These are phyloP conservation scores for Microplitis deprimator DNA, from an alignment of 2,888 invertebrate species.

Conservation along the genomic window DNA sequence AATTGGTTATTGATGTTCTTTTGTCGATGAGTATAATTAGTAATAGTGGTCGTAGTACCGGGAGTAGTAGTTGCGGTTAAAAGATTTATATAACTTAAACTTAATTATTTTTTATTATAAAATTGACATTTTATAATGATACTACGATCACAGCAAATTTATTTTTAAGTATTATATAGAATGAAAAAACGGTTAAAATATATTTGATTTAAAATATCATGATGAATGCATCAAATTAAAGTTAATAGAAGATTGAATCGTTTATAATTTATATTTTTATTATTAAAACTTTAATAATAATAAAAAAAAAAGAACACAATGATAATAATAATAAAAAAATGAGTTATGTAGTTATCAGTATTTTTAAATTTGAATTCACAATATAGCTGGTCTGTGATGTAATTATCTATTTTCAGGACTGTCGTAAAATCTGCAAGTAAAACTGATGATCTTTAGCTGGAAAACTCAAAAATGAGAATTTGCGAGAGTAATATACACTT, in stretches of 20 bases:
- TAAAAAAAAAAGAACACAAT: not conserved
- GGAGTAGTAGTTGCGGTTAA: constrained; percentile 11
- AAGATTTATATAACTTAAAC: not conserved
- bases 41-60: constrained; percentile 29
- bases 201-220: not conserved
- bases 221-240: not conserved
- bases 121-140: not conserved
- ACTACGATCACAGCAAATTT: not conserved
- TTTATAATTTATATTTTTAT: not conserved
- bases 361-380: not conserved
- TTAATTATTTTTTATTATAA: not conserved
- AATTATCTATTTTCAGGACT: not conserved
- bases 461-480: not conserved
- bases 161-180: not conserved
- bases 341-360: not conserved
- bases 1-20: constrained; percentile 68
- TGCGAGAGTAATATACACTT: not conserved
- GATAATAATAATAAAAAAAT: not conserved
- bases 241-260: not conserved
- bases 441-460: not conserved
- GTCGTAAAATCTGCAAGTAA: not conserved
- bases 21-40: constrained; percentile 44
- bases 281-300: not conserved
- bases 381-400: not conserved
- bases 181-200: not conserved